Conservation (phyloP, 2,797 vertebrate species). For the Apodemus agrarius region DNA sequence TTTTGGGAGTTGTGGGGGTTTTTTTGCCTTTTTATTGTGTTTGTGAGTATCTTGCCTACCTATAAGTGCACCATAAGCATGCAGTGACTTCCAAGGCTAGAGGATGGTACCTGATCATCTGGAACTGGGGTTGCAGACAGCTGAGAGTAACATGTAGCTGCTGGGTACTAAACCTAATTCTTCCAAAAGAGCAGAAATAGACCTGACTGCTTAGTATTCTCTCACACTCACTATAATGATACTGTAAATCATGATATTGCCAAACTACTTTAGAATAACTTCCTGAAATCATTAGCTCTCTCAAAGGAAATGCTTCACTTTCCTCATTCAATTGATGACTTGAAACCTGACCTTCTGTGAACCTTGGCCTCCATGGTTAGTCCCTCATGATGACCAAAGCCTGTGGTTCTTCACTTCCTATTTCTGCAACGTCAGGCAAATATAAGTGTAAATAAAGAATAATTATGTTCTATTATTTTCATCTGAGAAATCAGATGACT, state of each 20-base stretch:
- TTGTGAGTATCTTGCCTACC: background rate
- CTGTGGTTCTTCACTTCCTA: background rate
- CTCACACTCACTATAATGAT: background rate
- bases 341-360: background rate
- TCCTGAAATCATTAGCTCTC: slow-evolving; percentile 42
- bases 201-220: background rate
- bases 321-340: background rate
- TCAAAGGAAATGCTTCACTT: background rate
- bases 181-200: background rate
- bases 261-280: slow-evolving; percentile 19
- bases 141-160: background rate
- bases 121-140: background rate
- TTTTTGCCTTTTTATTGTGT: background rate
- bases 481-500: slow-evolving; percentile 11
- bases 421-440: background rate
- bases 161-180: background rate
- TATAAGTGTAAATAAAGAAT: background rate
- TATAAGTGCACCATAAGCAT: background rate
- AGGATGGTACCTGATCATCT: background rate
- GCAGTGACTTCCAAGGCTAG: background rate
- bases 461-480: background rate
- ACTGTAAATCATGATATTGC: background rate
- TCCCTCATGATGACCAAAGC: background rate
- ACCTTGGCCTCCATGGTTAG: background rate
- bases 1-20: no score